Evolutionary conservation across 1,140 invertebrate species (phyloP).

Genomic region (Heliconius congener): DNA sequence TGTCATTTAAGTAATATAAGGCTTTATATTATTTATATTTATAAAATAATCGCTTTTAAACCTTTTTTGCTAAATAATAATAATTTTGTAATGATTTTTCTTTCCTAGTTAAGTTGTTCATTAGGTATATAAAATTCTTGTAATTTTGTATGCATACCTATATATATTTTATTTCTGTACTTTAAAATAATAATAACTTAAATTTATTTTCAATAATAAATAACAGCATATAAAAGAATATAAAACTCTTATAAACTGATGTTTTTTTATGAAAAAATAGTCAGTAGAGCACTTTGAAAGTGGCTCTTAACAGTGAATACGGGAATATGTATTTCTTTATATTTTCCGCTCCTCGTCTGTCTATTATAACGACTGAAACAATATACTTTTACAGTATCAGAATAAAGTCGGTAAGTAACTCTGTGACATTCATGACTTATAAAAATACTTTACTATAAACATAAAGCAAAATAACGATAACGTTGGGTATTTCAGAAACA

Average conservation of each 20-base stretch:
- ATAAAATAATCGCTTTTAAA: too few species aligned
- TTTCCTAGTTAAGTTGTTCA: too few species aligned
- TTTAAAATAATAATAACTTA: too few species aligned
- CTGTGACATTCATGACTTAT: slow-evolving; percentile 16
- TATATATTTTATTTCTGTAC: too few species aligned
- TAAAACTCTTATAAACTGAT: not conserved
- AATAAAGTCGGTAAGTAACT: slow-evolving; percentile 13
- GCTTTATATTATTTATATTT: too few species aligned
- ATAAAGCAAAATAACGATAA: slow-evolving; percentile 23
- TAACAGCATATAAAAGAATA: too few species aligned
- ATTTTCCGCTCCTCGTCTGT: not conserved
- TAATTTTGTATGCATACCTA: too few species aligned
- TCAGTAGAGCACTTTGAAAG: not conserved
- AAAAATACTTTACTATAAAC: slow-evolving; percentile 17
- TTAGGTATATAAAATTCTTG: too few species aligned
- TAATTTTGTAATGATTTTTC: too few species aligned
- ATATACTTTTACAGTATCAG: slow-evolving; percentile 5
- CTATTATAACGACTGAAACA: slow-evolving; percentile 6
- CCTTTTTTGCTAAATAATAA: too few species aligned
- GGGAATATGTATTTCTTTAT: not conserved
- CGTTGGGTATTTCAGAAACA: slow-evolving; percentile 16
- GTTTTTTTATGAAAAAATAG: not conserved
- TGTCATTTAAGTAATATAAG: too few species aligned
- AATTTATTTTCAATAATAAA: too few species aligned
- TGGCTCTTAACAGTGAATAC: not conserved